These are phyloP conservation scores for Furnarius figulus DNA, from an alignment of 2,113 vertebrate genomes.

Conservation along the genomic window DNA sequence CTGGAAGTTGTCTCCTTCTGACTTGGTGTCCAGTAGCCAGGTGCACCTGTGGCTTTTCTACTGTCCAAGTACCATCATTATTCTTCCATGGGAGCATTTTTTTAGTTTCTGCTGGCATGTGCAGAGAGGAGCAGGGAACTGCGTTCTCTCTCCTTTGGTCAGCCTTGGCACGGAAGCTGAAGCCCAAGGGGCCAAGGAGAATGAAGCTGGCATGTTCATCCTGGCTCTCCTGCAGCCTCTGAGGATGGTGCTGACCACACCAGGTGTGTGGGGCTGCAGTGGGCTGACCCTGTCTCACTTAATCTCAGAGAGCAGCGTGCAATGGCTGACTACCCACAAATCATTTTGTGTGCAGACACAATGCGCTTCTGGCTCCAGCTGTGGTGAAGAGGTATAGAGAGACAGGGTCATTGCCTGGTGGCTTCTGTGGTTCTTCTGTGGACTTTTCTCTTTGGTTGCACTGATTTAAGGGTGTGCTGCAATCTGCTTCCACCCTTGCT, in stretches of 20 bases:
- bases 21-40: not conserved
- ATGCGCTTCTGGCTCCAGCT: not conserved
- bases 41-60: not conserved
- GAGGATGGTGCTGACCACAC: not conserved
- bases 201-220: not conserved
- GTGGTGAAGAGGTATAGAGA: not conserved
- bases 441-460: not conserved
- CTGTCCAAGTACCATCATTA: not conserved
- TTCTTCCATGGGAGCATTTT: not conserved
- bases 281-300: not conserved
- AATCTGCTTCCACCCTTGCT: not conserved
- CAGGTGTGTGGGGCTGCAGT: not conserved
- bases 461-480: not conserved
- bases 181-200: not conserved
- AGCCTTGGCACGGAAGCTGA: not conserved
- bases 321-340: not conserved
- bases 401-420: not conserved
- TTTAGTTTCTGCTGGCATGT: not conserved
- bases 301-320: not conserved
- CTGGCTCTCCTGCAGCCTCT: not conserved
- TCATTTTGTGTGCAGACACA: not conserved
- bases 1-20: not conserved
- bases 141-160: not conserved
- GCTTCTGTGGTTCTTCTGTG: not conserved
- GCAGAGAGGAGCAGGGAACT: not conserved